Evolutionary conservation across 2,888 invertebrate species (phyloP).

Genomic region (Plebejus argus): DNA sequence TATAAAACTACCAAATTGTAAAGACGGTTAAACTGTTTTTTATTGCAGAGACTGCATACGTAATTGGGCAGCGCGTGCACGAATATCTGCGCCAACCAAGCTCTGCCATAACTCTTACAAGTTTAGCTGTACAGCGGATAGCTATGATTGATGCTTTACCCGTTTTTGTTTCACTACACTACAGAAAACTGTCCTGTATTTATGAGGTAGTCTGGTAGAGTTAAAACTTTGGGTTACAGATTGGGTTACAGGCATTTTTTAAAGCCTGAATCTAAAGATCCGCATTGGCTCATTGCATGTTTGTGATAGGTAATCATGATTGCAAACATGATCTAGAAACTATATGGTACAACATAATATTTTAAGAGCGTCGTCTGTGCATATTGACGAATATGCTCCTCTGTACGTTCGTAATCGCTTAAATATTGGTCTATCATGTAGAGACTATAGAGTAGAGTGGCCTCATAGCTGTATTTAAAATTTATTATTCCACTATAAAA

Average conservation of each 20-base stretch:
- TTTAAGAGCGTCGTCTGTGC: too few relatives aligned
- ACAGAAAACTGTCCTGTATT: not conserved
- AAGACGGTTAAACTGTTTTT: not conserved
- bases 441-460: too few relatives aligned
- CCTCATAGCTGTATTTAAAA: too few relatives aligned
- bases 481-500: too few relatives aligned
- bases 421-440: too few relatives aligned
- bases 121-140: constrained; percentile 6
- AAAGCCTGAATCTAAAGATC: too few relatives aligned
- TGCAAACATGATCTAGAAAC: too few relatives aligned
- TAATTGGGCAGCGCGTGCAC: not conserved
- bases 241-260: not conserved
- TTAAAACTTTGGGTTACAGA: not conserved
- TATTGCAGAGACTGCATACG: not conserved
- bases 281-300: too few relatives aligned
- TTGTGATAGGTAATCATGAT: too few relatives aligned
- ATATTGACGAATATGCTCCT: too few relatives aligned
- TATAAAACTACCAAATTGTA: not conserved
- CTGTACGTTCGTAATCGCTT: too few relatives aligned
- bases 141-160: constrained; percentile 6
- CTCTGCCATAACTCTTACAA: constrained; percentile 5
- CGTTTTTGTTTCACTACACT: not conserved
- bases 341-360: too few relatives aligned
- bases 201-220: not conserved
- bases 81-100: constrained; percentile 5